Conservation (phyloP, 2,113 vertebrate genomes). For the Enhydra lutris region DNA sequence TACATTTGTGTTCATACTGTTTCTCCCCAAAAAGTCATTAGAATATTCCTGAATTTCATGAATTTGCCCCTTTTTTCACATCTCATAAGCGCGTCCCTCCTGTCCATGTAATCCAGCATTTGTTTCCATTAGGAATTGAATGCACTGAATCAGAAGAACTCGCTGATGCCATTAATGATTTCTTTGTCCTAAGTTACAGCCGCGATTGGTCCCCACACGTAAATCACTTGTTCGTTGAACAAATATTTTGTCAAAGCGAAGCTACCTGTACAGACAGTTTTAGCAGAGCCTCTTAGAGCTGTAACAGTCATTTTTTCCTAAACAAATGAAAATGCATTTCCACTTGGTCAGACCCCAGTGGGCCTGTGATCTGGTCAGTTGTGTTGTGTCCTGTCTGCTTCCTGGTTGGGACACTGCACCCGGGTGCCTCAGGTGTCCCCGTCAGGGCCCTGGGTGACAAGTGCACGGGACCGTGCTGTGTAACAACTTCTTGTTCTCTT, state of each 20-base stretch:
- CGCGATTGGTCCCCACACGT: not conserved
- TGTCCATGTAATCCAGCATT: not conserved
- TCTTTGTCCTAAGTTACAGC: not conserved
- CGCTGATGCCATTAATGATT: not conserved
- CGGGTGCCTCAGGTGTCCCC: rapidly evolving
- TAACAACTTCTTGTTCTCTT: not conserved
- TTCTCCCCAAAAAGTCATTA: not conserved
- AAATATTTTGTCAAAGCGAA: not conserved
- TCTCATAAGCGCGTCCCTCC: not conserved
- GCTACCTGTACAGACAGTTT: not conserved
- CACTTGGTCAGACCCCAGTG: too few relatives aligned
- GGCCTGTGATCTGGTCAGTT: not conserved
- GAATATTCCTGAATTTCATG: not conserved
- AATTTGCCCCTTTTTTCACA: not conserved
- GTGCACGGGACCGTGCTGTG: rapidly evolving
- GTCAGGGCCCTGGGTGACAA: rapidly evolving
- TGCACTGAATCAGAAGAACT: not conserved
- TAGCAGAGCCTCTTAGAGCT: not conserved
- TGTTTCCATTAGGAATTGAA: not conserved
- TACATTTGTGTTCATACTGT: not conserved
- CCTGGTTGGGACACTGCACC: rapidly evolving
- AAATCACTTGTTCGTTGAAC: not conserved
- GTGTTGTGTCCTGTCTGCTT: rapidly evolving
- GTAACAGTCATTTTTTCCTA: not conserved
- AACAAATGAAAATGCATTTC: not conserved